These are phyloP conservation scores for Callyntrura sp. DNA, from an alignment of 2,888 invertebrate genomes.

Conservation along the genomic window DNA sequence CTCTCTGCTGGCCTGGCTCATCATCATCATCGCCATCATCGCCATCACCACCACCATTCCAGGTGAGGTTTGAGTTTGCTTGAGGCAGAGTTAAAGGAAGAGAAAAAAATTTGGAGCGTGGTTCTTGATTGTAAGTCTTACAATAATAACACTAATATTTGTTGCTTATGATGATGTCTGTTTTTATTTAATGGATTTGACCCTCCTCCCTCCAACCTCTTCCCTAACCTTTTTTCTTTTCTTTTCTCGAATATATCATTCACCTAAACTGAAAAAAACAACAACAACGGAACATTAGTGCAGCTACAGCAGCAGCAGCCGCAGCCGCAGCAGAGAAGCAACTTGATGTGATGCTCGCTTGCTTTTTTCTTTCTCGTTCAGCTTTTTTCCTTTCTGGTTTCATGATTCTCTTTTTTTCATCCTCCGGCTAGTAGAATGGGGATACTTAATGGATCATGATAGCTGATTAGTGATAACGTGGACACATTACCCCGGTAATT, in stretches of 20 bases:
- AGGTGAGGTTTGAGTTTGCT: not conserved
- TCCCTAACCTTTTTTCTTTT: constrained; percentile 63
- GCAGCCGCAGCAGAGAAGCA: not conserved
- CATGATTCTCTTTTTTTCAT: constrained; percentile 21
- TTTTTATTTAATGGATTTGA: constrained; percentile 78
- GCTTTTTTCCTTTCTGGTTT: constrained; percentile 18
- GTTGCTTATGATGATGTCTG: constrained; percentile 69
- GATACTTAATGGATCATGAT: constrained; percentile 77
- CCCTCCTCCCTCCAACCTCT: constrained; percentile 78
- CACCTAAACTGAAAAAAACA: not conserved
- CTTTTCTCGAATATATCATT: not conserved
- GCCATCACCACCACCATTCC: not conserved
- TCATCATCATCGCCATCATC: not conserved
- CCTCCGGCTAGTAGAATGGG: constrained; percentile 45
- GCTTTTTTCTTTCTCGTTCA: not conserved
- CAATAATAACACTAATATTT: constrained; percentile 36
- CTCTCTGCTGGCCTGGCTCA: not conserved
- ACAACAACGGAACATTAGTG: not conserved
- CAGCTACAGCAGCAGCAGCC: not conserved
- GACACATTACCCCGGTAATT: constrained; percentile 80
- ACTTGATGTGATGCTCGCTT: not conserved
- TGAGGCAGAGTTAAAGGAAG: constrained; percentile 6
- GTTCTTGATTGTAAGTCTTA: constrained; percentile 31
- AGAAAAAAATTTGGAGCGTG: constrained; percentile 53
- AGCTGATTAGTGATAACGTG: constrained; percentile 79